Evolutionary conservation across 2,113 vertebrate species (phyloP), one percentile per base, ranked within the genome.

Genomic region (Perognathus longimembris): DNA sequence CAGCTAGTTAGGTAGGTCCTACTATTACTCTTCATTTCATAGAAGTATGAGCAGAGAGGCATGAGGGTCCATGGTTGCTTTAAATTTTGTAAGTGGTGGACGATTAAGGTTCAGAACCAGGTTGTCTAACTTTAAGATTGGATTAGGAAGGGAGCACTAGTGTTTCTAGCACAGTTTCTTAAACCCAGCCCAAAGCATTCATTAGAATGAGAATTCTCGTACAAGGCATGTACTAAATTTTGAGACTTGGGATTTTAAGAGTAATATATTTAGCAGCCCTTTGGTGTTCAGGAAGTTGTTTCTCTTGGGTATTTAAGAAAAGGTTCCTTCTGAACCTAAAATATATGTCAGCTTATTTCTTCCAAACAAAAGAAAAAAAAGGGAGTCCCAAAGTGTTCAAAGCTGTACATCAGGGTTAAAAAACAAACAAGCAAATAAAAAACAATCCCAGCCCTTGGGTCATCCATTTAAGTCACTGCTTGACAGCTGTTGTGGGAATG

Each of bases 401-500:
- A 91, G 77, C 54, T 59, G 74, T 88, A 87, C 45, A 93, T 94
- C 93, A 89, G 94, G 95, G 84, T 96, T 93, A 94, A 94, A 94
- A 97, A 96, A 96, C 86, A 94, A 84, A 80, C 91, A 96, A 92
- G 45, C 87, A 94, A 92, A 94, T 90, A 89, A 96, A 96, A n/a
- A 96, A 96, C 93, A 97, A 97, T 95, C 88, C 89, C 77, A 88
- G 90, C 91, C 93, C 96, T 95, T 92, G 91, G 94, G 96, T 95
- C 95, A 97, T 96, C 94, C 85, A 95, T 96, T 97, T 86, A 96
- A 98, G 97, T 97, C 96, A 96, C 94, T 96, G 94, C 92, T 89
- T 97, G 96, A 97, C 97, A 98, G 97, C 97, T 96, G 95, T 95
- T 97, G 92, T 94, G 93, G 95, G 92, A 90, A 96, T 50, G 89